Base-by-base conservation (phyloP, 1,140 invertebrate species). In the Trichomalopsis sarcophagae region DNA sequence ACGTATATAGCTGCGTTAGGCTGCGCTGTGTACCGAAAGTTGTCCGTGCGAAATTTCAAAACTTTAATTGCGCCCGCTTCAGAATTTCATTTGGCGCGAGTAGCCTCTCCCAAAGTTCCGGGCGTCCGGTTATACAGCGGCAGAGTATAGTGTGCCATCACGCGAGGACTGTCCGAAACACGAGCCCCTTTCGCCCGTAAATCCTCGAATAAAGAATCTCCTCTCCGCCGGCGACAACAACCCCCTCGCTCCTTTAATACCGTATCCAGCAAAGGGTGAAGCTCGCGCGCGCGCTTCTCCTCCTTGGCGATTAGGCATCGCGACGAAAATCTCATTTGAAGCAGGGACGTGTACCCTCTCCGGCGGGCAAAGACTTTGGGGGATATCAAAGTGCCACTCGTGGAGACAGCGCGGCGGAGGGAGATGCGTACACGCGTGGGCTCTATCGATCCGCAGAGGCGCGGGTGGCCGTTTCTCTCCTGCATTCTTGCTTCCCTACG, bases 351-450 rank as follows among this genome's bases (percentile, higher is more conserved):
- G 27, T 27, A 68, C 10, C 71, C 74, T n/a, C 81, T 62, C 47
- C 69, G 5, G 1, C 17, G 33, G 30, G n/a, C 80, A 23, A 33
- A 21, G 36, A 36, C 81, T 44, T 44, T n/a, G 68, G 23, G 30
- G 68, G 71, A 84, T 84, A 84, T 84, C 83, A 84, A 84, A 84
- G 83, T 84, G 40, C 55, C 82, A 66, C 74, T 77, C 81, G 74
- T 14, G 7, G 27, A 36, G 36, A 78, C 47, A 30, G 66, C 40
- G 3, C 47, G 17, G 66, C 40, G 3, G 62, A 78, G 75, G n/a
- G 82, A n/a, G 27, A 66, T 33, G 23, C 14, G 5, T 75, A 75
- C 33, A n/a, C 55, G 30, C 69, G 50, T 13, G 30, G 71, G 44
- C 55, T 27, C 62, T 85, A 85, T 85, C 55, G 84, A 85, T 77